phyloP scores from a whole-genome alignment of 2,888 invertebrate species.

The Phlogophora meticulosa region DNA sequence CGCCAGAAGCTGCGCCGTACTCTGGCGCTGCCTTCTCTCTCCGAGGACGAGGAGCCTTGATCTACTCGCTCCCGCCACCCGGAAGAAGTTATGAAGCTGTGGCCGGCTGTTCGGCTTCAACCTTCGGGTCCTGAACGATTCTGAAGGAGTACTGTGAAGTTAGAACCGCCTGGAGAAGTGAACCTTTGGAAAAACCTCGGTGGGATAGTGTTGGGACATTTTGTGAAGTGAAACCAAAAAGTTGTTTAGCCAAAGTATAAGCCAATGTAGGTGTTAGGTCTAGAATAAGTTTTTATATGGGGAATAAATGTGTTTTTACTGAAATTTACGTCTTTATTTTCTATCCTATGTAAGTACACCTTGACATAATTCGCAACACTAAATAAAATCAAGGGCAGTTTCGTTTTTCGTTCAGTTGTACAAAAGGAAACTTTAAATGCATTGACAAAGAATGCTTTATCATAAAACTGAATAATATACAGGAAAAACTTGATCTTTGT shows the following conservation, averaged over 20 bases:
- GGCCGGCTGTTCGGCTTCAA: constrained; percentile 73
- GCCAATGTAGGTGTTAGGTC: constrained; percentile 72
- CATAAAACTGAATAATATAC: constrained; percentile 4
- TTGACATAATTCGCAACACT: constrained; percentile 60
- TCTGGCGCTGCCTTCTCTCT: constrained; percentile 85
- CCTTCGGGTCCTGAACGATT: constrained; percentile 63
- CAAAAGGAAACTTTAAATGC: constrained; percentile 36
- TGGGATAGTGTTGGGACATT: constrained; percentile 69
- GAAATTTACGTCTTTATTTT: constrained; percentile 65
- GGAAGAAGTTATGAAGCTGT: constrained; percentile 83
- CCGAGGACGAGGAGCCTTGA: constrained; percentile 89
- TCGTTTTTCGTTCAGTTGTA: constrained; percentile 43
- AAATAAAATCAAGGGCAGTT: constrained; percentile 57
- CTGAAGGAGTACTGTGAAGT: constrained; percentile 69
- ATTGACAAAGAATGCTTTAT: constrained; percentile 25
- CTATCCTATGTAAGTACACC: constrained; percentile 65
- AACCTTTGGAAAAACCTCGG: constrained; percentile 61
- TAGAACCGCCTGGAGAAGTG: constrained; percentile 66
- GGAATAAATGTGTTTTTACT: constrained; percentile 65
- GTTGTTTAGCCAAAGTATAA: constrained; percentile 70
- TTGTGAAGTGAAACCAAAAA: constrained; percentile 78
- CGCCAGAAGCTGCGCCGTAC: constrained; percentile 83
- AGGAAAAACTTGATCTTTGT: constrained; percentile 45
- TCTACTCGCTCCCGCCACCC: constrained; percentile 63
- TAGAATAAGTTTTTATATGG: constrained; percentile 69